Base-by-base conservation (phyloP, 2,888 invertebrate genomes). In the Paralinhomoeus sp. region DNA sequence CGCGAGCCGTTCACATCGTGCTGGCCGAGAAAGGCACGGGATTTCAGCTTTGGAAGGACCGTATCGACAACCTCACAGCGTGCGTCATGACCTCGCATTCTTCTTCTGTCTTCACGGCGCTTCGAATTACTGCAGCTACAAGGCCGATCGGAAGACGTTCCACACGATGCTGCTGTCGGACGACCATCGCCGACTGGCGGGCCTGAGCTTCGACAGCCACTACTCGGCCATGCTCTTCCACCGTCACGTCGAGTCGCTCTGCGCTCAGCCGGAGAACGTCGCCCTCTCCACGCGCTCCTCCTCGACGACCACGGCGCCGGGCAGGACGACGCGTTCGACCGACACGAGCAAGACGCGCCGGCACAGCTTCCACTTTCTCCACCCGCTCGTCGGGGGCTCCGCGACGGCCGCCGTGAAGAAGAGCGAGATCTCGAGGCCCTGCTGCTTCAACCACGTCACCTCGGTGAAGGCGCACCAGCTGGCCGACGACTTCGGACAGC, bases 91-190 rank as follows among this genome's bases (percentile, higher is more conserved):
- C n/a, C n/a, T n/a, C n/a, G n/a, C n/a, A n/a, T n/a, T n/a, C n/a
- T n/a, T n/a, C n/a, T n/a, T n/a, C n/a, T n/a, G n/a, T n/a, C n/a
- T n/a, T n/a, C 27, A 27, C 7, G 7, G 27, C 27, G 27, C 5
- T 27, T 27, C 27, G 7, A 27, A 27, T 27, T 27, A 5, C 12
- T 27, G 7, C 27, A 72, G 75, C 45, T 81, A 80, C 67, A 57
- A 51, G 43, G 75, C 76, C 1, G 73, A 74, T 36, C 74, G 77
- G 35, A 53, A 58, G 17, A 64, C 63, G 47, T 81, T 81, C 61
- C 81, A 81, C 63, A 80, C 80, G 36, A 75, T 81, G 75, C 75
- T 76, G 63, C 67, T 77, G 51, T 79, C 79, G 15, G 70, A 71
- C 31, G 80, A 81, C 61, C 79, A 79, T 63, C 73, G 76, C 47